Conservation (phyloP, 2,888 invertebrate genomes). For the Unio delphinus region DNA sequence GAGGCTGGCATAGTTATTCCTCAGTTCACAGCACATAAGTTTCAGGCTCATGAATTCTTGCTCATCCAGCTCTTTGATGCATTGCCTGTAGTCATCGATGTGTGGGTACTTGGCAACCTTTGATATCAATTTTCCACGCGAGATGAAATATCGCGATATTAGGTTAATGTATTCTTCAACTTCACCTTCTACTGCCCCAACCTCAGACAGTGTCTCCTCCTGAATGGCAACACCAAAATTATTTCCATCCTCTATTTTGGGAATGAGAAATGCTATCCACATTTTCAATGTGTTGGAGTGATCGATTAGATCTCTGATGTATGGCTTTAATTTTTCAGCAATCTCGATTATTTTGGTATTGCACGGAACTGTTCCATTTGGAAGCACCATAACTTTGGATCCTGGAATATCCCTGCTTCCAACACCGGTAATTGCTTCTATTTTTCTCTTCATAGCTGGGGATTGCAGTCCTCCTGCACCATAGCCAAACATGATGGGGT, state of each 20-base stretch:
- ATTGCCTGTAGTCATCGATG: slow-evolving; percentile 90
- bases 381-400: slow-evolving; percentile 84
- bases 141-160: slow-evolving; percentile 94
- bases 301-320: slow-evolving; percentile 93
- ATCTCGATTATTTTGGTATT: slow-evolving; percentile 90
- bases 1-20: slow-evolving; percentile 95
- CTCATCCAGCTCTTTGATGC: slow-evolving; percentile 94
- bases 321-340: slow-evolving; percentile 94
- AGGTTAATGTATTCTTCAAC: slow-evolving; percentile 98
- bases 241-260: slow-evolving; percentile 99
- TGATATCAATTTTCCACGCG: slow-evolving; percentile 82
- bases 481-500: slow-evolving; percentile 74
- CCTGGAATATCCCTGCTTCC: slow-evolving; percentile 69
- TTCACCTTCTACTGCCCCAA: slow-evolving; percentile 89
- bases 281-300: slow-evolving; percentile 90
- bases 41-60: slow-evolving; percentile 96
- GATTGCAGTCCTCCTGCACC: slow-evolving; percentile 7
- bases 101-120: slow-evolving; percentile 97
- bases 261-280: slow-evolving; percentile 99
- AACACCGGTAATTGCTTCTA: too few relatives aligned
- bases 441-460: too few relatives aligned
- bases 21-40: slow-evolving; percentile 94
- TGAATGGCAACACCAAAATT: slow-evolving; percentile 95
- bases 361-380: slow-evolving; percentile 88
- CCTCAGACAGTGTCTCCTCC: slow-evolving; percentile 97